phyloP scores from a whole-genome alignment of 2,797 vertebrate species.

The Urophycis tenuis region DNA sequence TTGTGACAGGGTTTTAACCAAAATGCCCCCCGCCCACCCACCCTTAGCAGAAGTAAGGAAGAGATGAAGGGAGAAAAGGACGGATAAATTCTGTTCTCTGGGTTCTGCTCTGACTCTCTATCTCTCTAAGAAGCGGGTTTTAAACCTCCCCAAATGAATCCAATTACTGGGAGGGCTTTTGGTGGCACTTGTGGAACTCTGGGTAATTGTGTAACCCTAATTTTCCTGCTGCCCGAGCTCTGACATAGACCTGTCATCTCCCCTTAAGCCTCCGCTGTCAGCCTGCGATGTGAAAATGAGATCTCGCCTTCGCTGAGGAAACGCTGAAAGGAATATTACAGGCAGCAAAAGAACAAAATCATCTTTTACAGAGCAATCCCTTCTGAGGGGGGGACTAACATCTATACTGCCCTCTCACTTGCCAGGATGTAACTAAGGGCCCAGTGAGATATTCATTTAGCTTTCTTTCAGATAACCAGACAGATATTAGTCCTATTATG shows the following conservation, averaged over 20 bases:
- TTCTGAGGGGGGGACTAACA: conserved; percentile 44
- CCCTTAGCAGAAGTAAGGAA: conserved; percentile 51
- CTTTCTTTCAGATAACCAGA: conserved; percentile 30
- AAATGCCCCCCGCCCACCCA: conserved; percentile 41
- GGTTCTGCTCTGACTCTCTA: conserved; percentile 40
- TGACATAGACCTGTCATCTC: conserved; percentile 65
- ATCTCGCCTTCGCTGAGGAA: conserved; percentile 60
- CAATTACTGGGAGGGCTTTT: conserved; percentile 64
- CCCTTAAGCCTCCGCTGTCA: conserved; percentile 61
- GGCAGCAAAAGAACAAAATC: conserved; percentile 53
- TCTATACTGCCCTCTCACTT: conserved; percentile 46
- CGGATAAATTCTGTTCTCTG: conserved; percentile 44
- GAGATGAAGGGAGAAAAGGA: conserved; percentile 26
- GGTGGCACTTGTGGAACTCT: conserved; percentile 55
- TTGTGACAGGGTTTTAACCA: conserved; percentile 50
- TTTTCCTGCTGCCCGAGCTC: conserved; percentile 58
- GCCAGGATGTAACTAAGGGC: conserved; percentile 46
- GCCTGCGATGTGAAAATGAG: conserved; percentile 62
- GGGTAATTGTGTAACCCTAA: conserved; percentile 70
- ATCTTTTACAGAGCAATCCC: conserved; percentile 56
- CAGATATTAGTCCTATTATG: conserved; percentile 33
- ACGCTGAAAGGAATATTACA: conserved; percentile 58
- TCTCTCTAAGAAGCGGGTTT: conserved; percentile 56
- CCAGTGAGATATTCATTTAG: conserved; percentile 39
- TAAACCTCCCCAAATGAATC: conserved; percentile 66